These are phyloP conservation scores for Cynopterus sphinx DNA, from an alignment of 2,797 vertebrate species.

Conservation along the genomic window DNA sequence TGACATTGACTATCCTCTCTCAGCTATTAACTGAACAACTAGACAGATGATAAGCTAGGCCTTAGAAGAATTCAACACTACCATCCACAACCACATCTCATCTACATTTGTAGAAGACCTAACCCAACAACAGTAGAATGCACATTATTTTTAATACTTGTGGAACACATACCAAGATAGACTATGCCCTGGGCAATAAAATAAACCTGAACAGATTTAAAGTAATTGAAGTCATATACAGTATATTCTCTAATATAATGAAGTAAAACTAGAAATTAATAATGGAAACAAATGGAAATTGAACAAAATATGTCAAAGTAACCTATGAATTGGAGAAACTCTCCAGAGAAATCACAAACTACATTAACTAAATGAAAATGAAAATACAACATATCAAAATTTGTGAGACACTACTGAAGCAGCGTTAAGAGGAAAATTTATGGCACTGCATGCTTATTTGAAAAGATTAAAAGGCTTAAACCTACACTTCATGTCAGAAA, in stretches of 20 bases:
- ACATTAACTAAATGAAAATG: constrained; percentile 41
- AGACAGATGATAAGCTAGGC: constrained; percentile 8
- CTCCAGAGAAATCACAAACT: constrained; percentile 37
- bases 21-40: not conserved
- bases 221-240: constrained; percentile 6
- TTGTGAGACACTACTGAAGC: not conserved
- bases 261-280: constrained; percentile 25
- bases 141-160: constrained; percentile 23
- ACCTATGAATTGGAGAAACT: constrained; percentile 27
- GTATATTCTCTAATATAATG: not conserved
- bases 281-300: not conserved
- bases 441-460: not conserved
- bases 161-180: not conserved
- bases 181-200: not conserved
- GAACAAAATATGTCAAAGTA: not conserved
- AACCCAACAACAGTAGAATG: not conserved
- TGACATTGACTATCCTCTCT: not conserved
- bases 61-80: constrained; percentile 18
- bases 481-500: not conserved
- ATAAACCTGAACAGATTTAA: constrained; percentile 20
- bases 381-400: constrained; percentile 32
- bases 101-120: constrained; percentile 8
- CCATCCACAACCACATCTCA: not conserved
- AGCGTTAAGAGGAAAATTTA: constrained; percentile 20
- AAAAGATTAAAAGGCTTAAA: not conserved